A percentile compares a stretch with the other conserved stretches of the same genome.
phyloP scores from a whole-genome alignment of 2,113 vertebrate species.

The Indri indri region DNA sequence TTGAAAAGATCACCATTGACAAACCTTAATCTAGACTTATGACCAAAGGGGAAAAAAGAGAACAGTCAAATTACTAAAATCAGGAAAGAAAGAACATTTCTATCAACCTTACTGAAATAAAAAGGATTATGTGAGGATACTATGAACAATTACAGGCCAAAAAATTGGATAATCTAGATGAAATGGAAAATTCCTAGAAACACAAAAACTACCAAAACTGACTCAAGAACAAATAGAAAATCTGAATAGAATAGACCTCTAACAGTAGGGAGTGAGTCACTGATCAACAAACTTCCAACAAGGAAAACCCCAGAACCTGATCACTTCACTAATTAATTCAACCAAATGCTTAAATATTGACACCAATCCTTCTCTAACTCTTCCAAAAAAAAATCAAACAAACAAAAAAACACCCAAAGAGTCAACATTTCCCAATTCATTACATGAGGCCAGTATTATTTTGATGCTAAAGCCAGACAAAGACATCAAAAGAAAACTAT shows the following conservation, averaged over 20 bases:
- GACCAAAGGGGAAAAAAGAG: background rate
- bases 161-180: background rate
- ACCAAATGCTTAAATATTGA: background rate
- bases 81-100: background rate
- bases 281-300: background rate
- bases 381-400: background rate
- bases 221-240: background rate
- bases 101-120: background rate
- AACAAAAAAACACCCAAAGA: background rate
- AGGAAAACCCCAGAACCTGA: background rate
- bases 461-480: background rate
- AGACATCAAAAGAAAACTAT: background rate
- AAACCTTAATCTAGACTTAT: background rate
- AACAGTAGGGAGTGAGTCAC: background rate
- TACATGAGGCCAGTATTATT: background rate
- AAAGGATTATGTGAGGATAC: no score
- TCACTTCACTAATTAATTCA: background rate
- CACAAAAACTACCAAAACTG: background rate
- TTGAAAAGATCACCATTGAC: background rate
- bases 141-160: background rate
- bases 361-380: background rate
- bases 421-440: background rate
- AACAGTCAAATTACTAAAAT: background rate
- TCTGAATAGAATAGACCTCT: background rate
- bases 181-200: background rate